Evolutionary conservation across 1,140 invertebrate species (phyloP), one percentile per base, ranked within the genome.

Genomic region (Euglossa dilemma): DNA sequence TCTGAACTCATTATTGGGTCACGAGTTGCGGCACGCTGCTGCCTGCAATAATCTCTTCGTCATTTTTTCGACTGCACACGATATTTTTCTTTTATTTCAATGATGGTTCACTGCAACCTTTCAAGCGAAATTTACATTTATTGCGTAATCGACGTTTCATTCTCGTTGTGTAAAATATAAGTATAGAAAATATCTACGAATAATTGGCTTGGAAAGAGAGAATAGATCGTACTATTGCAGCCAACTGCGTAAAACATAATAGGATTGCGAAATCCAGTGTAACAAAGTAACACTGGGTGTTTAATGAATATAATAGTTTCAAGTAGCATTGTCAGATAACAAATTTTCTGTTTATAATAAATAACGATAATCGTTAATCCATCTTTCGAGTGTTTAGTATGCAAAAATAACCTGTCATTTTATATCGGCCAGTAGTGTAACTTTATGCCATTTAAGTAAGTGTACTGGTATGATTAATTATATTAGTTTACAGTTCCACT

Each of bases 1-100:
- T 72, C 76, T 79, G 75, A 64, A 61, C 50, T 71, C 52, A 59
- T 76, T n/a, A 82, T 77, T 45, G 45, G 45, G 14, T 8, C 16
- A 47, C 11, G 23, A 66, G 12, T 67, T 67, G 43, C 20, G 64
- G 12, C 43, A 67, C 64, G 43, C 64, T n/a, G 23, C 43, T 67
- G 64, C 20, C 64, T 67, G 64, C 64, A 67, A 67, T 45, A 67
- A 45, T 67, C 6, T 43, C 28, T 43, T 11, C 28, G 2, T 9
- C 5, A 0, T 28, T 25, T 28, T 2, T 61, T 12, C 6, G 8
- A 61, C 28, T 11, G 25, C 12, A 25, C 25, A 25, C 0, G 20
- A 12, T 66, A 11, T 6, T 66, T 47, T n/a, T 23, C 20, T 67
- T 8, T 45, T 6, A 14, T 14, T 47, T 12, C 2, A 7, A 14